These are phyloP conservation scores for Craterocephalus amniculus DNA, from an alignment of 2,797 vertebrate species.

Conservation along the genomic window DNA sequence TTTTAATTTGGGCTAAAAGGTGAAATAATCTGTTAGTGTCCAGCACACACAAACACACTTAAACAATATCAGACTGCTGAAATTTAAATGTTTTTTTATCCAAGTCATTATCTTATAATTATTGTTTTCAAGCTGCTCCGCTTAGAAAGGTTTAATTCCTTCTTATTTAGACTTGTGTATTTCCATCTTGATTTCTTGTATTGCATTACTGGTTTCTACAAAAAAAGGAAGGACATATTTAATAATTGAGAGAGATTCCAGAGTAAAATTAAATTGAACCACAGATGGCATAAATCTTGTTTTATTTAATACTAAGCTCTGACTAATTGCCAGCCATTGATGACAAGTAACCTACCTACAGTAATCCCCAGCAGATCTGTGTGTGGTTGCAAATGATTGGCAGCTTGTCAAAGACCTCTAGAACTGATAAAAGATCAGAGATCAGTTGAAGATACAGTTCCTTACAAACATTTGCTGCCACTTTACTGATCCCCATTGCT, in stretches of 20 bases:
- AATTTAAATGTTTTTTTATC: not conserved
- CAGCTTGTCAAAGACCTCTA: too few species aligned
- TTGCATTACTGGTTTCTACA: not conserved
- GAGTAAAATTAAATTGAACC: not conserved
- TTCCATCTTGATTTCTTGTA: not conserved
- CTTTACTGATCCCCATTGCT: too few species aligned
- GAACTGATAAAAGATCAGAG: not conserved
- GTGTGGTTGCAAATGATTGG: not conserved
- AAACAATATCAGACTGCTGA: slow-evolving; percentile 20
- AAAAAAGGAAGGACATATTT: not conserved
- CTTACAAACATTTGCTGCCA: too few species aligned
- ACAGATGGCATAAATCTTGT: not conserved
- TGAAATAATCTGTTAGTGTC: slow-evolving; percentile 56
- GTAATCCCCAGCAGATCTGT: not conserved
- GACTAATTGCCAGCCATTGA: not conserved
- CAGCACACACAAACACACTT: slow-evolving; percentile 16
- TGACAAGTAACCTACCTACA: not conserved
- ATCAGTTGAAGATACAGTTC: not conserved
- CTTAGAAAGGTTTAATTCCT: not conserved
- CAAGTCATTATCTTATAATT: not conserved
- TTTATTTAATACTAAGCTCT: not conserved
- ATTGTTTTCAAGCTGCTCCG: too few species aligned
- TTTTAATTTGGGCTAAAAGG: slow-evolving; percentile 53
- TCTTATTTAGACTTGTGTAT: not conserved
- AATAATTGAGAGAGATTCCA: not conserved